Percentiles rank a stretch among this genome's conserved stretches.
These are phyloP conservation scores for Rhinogobio ventralis DNA, from an alignment of 2,797 vertebrate species.

Conservation along the genomic window DNA sequence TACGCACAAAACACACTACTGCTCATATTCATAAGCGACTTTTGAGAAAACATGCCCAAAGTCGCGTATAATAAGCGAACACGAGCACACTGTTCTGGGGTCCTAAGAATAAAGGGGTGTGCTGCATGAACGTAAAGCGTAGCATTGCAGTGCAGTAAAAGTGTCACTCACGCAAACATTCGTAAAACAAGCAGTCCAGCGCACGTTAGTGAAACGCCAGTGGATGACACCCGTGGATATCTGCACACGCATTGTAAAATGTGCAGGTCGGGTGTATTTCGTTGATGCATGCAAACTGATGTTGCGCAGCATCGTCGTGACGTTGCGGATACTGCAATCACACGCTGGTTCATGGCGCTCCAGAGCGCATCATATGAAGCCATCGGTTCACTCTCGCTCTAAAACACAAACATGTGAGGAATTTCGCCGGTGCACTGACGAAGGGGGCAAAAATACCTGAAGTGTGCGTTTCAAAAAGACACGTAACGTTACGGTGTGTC, in stretches of 20 bases:
- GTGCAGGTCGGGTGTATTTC: background rate
- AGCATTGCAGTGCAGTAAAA: conserved; percentile 81
- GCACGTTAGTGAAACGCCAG: background rate
- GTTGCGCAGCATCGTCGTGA: conserved; percentile 19
- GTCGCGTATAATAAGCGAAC: background rate
- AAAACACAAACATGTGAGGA: conserved; percentile 60
- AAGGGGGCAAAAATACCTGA: conserved; percentile 17
- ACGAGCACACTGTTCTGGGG: background rate
- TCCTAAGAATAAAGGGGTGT: conserved; percentile 51
- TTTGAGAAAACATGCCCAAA: background rate
- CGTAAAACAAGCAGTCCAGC: background rate
- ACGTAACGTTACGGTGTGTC: conserved; percentile 55
- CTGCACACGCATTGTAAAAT: background rate
- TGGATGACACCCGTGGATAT: background rate
- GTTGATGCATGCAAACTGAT: background rate
- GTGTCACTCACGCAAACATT: conserved; percentile 67
- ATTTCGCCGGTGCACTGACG: conserved; percentile 56
- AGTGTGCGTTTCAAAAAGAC: conserved; percentile 33
- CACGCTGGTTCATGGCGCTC: conserved; percentile 13
- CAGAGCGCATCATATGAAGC: conserved; percentile 15
- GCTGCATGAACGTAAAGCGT: conserved; percentile 53
- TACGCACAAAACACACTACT: background rate
- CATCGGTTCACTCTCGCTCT: conserved; percentile 49
- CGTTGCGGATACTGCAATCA: conserved; percentile 7
- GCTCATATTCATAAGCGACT: background rate